These are phyloP conservation scores for Stegophylla sp. DNA, from an alignment of 2,888 invertebrate genomes.

Conservation along the genomic window DNA sequence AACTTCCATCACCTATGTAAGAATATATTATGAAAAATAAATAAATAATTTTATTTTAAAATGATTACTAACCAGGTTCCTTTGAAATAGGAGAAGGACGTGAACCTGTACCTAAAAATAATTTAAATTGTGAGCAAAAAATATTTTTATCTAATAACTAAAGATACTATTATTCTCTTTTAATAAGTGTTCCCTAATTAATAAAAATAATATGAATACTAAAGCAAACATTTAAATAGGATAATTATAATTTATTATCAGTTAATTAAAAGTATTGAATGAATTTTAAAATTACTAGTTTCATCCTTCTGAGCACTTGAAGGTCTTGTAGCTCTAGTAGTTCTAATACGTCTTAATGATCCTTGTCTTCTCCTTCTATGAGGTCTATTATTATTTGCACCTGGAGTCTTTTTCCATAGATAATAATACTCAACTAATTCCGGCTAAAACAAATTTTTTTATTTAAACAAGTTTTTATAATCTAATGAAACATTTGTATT, in stretches of 20 bases:
- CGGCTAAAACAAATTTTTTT: slow-evolving; percentile 68
- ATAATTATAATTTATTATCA: neutral
- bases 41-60: neutral
- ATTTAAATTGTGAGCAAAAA: neutral
- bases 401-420: slow-evolving; percentile 99
- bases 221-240: neutral
- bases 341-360: slow-evolving; percentile 84
- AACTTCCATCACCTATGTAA: slow-evolving; percentile 69
- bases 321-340: slow-evolving; percentile 85
- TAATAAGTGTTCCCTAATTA: neutral
- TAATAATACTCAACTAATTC: slow-evolving; percentile 99
- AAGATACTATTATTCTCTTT: neutral
- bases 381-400: slow-evolving; percentile 94
- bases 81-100: slow-evolving; percentile 64
- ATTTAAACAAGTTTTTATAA: slow-evolving; percentile 37
- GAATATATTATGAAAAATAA: slow-evolving; percentile 9
- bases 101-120: slow-evolving; percentile 62
- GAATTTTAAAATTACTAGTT: slow-evolving; percentile 64
- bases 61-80: slow-evolving; percentile 63
- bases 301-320: slow-evolving; percentile 75
- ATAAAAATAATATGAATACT: too few relatives aligned
- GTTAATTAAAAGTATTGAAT: slow-evolving; percentile 2
- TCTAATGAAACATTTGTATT: slow-evolving; percentile 10
- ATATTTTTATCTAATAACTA: neutral
- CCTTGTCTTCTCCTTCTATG: slow-evolving; percentile 87